Evolutionary conservation across 1,140 invertebrate species (phyloP).

Genomic region (Apis mellifera): Amel_HAv3.1 CM009934.2:4446001-4446500

Average conservation of each 20-base stretch:
- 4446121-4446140: neutral
- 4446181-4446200: neutral
- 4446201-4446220: neutral
- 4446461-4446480: neutral
- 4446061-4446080: neutral
- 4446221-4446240: neutral
- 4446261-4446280: neutral
- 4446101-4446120: neutral
- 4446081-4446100: neutral
- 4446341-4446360: conserved; percentile 43
- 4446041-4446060: neutral
- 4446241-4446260: neutral
- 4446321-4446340: conserved; percentile 40
- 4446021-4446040: neutral
- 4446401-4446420: conserved; percentile 4
- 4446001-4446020: neutral
- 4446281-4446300: neutral
- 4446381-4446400: neutral
- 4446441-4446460: conserved; percentile 36
- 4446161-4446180: neutral
- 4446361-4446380: neutral
- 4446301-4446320: neutral
- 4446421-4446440: conserved; percentile 18
- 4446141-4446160: neutral
- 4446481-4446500: neutral